A percentile compares a stretch with the other conserved stretches of the same genome.
These are phyloP conservation scores for Tiliacea aurago DNA, from an alignment of 2,888 invertebrate genomes.

Conservation along the genomic window DNA sequence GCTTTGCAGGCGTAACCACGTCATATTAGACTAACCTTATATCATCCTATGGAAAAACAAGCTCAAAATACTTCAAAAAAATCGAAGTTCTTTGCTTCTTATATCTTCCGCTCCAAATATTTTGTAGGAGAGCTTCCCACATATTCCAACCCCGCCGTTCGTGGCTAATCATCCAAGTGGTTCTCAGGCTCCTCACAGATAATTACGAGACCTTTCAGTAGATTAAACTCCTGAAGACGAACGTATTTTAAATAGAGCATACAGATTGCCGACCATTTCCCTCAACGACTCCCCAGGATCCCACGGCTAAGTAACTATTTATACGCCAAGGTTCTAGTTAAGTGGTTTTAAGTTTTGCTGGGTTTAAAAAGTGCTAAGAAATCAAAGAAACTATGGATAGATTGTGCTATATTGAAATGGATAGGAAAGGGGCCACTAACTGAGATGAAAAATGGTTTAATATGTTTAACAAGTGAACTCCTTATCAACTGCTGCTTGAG, in stretches of 20 bases:
- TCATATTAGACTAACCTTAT: background rate
- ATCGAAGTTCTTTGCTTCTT: too few species aligned
- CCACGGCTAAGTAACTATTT: slow-evolving; percentile 16
- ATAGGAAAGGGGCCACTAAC: background rate
- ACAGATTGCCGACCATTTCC: slow-evolving; percentile 43
- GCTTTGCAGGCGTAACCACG: background rate
- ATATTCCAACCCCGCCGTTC: background rate
- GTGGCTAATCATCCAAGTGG: slow-evolving; percentile 29
- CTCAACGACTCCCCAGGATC: slow-evolving; percentile 9
- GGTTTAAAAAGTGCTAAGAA: background rate
- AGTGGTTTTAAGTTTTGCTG: slow-evolving; percentile 2
- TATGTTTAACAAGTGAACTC: too few species aligned
- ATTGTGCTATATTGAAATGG: background rate
- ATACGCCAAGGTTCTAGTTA: slow-evolving; percentile 9
- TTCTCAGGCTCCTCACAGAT: slow-evolving; percentile 17
- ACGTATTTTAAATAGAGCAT: slow-evolving; percentile 46
- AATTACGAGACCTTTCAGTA: slow-evolving; percentile 45
- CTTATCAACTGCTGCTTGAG: too few species aligned
- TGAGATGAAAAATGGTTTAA: too few species aligned
- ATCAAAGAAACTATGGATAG: background rate
- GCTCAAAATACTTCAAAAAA: background rate
- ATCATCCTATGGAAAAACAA: background rate
- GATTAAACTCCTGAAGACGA: slow-evolving; percentile 37
- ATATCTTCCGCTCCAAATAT: slow-evolving; percentile 9
- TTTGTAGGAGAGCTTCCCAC: background rate